Evolutionary conservation across 2,797 vertebrate species (phyloP).

Genomic region (Brotogeris chrysoptera): DNA sequence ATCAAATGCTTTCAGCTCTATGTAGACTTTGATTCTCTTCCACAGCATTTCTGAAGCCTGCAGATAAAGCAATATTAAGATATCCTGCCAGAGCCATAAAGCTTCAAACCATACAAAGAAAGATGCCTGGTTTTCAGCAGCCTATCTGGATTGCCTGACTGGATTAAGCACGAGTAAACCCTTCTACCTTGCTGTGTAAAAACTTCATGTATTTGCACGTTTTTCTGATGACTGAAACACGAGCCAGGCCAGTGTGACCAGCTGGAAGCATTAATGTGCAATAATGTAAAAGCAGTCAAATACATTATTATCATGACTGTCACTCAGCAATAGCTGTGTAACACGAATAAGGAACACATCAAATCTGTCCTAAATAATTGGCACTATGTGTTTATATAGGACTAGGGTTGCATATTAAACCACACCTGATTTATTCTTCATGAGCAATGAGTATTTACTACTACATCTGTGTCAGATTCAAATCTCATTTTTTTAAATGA

Average conservation of each 20-base stretch:
- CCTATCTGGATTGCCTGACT: neutral
- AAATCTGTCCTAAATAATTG: neutral
- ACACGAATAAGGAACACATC: neutral
- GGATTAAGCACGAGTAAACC: neutral
- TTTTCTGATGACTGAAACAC: neutral
- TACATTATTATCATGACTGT: neutral
- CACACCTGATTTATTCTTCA: constrained; percentile 20
- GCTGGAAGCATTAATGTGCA: neutral
- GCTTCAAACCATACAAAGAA: neutral
- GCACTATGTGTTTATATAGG: neutral
- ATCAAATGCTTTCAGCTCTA: neutral
- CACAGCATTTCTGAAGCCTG: neutral
- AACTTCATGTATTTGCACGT: neutral
- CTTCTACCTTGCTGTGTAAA: neutral
- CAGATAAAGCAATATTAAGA: neutral
- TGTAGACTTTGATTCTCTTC: neutral
- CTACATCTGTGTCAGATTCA: neutral
- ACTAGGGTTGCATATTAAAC: constrained; percentile 22
- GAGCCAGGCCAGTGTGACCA: neutral
- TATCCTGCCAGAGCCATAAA: neutral
- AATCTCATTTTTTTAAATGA: constrained; percentile 14
- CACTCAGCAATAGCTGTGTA: neutral
- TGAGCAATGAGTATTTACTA: constrained; percentile 43
- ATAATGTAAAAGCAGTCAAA: neutral
- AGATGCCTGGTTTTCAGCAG: neutral